Evolutionary conservation across 2,797 vertebrate species (phyloP).

Genomic region (Astyanax mexicanus): DNA sequence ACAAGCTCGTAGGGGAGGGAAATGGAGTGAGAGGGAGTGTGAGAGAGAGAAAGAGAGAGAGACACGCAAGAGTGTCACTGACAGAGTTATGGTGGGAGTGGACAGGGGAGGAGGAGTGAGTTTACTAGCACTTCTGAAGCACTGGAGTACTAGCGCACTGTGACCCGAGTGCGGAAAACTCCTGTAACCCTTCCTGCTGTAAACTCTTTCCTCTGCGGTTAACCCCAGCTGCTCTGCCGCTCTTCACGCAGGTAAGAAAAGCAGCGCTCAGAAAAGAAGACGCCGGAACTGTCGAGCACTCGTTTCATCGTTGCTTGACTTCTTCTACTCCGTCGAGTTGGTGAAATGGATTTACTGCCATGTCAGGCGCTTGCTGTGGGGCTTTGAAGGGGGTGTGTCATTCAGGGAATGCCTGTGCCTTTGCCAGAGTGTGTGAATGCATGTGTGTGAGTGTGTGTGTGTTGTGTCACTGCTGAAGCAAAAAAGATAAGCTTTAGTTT

Average conservation of each 20-base stretch:
- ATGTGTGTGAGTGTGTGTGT: not conserved
- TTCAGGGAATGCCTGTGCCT: too few species aligned
- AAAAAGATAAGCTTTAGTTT: not conserved
- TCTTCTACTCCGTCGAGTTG: conserved; percentile 8
- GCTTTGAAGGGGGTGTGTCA: conserved; percentile 74
- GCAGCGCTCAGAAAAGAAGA: not conserved
- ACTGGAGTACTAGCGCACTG: conserved; percentile 48
- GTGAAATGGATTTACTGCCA: conserved; percentile 4
- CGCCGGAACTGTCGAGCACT: not conserved
- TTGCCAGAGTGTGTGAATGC: conserved; percentile 25
- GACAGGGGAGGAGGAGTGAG: conserved; percentile 61
- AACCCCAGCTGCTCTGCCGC: not conserved
- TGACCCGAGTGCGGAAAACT: conserved; percentile 35
- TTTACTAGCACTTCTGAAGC: conserved; percentile 57
- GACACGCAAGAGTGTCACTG: conserved; percentile 63
- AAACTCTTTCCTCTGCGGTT: not conserved
- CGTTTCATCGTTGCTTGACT: not conserved
- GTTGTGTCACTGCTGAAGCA: not conserved
- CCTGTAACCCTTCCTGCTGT: conserved; percentile 11
- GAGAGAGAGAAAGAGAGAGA: not conserved
- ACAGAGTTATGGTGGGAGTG: conserved; percentile 73
- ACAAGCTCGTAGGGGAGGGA: conserved; percentile 17
- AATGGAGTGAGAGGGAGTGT: conserved; percentile 16
- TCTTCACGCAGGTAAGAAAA: conserved; percentile 68
- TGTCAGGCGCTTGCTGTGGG: conserved; percentile 63